Evolutionary conservation across 2,888 invertebrate genomes (phyloP).

Genomic region (Dexiosoma caninum): DNA sequence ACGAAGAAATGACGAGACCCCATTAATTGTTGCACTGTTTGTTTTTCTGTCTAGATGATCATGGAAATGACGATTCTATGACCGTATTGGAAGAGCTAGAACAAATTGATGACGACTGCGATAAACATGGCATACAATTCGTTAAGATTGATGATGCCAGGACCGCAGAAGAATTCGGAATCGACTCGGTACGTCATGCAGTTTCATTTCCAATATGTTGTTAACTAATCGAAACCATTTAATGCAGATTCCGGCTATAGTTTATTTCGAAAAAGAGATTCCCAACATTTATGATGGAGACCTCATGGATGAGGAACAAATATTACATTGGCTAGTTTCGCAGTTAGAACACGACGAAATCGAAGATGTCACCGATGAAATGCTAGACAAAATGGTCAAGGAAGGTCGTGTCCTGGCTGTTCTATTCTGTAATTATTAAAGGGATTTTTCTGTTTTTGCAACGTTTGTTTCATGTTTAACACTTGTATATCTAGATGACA

Average conservation of each 20-base stretch:
- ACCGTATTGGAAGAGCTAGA: conserved; percentile 90
- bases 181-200: conserved; percentile 80
- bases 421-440: conserved; percentile 86
- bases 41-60: conserved; percentile 83
- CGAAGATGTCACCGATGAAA: conserved; percentile 96
- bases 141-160: conserved; percentile 93
- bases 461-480: conserved; percentile 19
- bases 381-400: conserved; percentile 92
- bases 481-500: conserved; percentile 83
- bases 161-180: conserved; percentile 91
- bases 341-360: conserved; percentile 95
- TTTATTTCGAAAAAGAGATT: conserved; percentile 95
- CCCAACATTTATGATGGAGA: conserved; percentile 96
- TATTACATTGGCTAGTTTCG: conserved; percentile 90
- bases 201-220: neutral
- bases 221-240: conserved; percentile 37
- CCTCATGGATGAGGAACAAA: conserved; percentile 91
- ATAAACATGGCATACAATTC: conserved; percentile 93
- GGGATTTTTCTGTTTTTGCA: neutral
- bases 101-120: conserved; percentile 95
- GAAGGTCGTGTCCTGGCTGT: conserved; percentile 93
- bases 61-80: conserved; percentile 92
- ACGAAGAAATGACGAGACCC: neutral
- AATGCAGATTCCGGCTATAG: conserved; percentile 85
- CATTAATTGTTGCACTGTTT: conserved; percentile 34